phyloP scores from a whole-genome alignment of 1,140 invertebrate species.

The Drosophila guanche region DNA sequence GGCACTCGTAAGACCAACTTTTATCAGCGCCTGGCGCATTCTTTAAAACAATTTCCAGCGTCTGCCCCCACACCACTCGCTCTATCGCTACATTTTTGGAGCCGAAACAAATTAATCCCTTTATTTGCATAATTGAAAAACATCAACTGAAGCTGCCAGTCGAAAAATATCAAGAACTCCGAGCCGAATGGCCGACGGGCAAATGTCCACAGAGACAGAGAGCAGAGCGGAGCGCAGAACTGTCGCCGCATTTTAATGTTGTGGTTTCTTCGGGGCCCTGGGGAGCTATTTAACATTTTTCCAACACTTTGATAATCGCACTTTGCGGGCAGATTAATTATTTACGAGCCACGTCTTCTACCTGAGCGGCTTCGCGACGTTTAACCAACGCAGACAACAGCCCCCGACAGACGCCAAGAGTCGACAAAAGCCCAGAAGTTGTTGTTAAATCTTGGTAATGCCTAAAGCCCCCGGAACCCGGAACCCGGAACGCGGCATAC shows the following conservation, averaged over 20 bases:
- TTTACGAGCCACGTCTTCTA: conserved; percentile 73
- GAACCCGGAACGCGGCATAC: too few species aligned
- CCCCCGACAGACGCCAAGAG: conserved; percentile 21
- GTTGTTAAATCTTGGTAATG: conserved; percentile 80
- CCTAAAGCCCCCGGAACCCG: conserved; percentile 52
- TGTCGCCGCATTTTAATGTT: conserved; percentile 79
- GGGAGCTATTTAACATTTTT: conserved; percentile 82
- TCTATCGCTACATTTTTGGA: background rate
- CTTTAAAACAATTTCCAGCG: conserved; percentile 76
- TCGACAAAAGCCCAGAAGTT: conserved; percentile 63
- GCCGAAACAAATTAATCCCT: conserved; percentile 78
- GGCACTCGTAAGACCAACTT: conserved; percentile 43
- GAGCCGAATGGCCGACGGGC: conserved; percentile 52
- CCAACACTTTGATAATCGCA: conserved; percentile 82
- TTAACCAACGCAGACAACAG: conserved; percentile 67
- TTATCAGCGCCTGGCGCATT: conserved; percentile 66
- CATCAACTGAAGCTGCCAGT: conserved; percentile 66
- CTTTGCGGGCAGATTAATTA: conserved; percentile 81
- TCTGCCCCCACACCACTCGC: background rate
- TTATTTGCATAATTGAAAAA: conserved; percentile 82
- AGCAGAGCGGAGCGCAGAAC: conserved; percentile 10
- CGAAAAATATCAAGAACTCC: conserved; percentile 71
- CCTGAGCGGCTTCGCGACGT: conserved; percentile 62
- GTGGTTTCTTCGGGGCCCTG: conserved; percentile 46
- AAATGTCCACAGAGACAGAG: conserved; percentile 8